Percentiles rank a stretch among this genome's conserved stretches.
phyloP scores from a whole-genome alignment of 2,888 invertebrate genomes.

The Schizotus pectinicornis region DNA sequence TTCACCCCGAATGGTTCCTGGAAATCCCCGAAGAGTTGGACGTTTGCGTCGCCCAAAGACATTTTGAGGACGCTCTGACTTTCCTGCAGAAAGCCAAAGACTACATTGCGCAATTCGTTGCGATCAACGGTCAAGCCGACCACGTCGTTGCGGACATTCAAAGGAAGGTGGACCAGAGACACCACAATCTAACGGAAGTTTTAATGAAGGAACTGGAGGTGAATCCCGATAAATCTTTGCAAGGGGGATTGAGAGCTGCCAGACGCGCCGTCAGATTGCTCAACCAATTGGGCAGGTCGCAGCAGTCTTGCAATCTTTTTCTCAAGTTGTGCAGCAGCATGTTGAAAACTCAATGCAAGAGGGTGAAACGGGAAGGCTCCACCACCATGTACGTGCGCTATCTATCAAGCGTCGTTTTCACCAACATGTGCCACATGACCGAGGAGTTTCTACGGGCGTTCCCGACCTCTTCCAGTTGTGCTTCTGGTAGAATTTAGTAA shows the following conservation, averaged over 20 bases:
- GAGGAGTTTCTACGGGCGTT: slow-evolving; percentile 83
- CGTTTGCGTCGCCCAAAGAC: slow-evolving; percentile 92
- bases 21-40: slow-evolving; percentile 94
- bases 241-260: slow-evolving; percentile 87
- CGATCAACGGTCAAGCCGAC: slow-evolving; percentile 53
- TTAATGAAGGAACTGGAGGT: slow-evolving; percentile 88
- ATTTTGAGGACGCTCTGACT: slow-evolving; percentile 90
- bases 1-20: slow-evolving; percentile 82
- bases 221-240: slow-evolving; percentile 87
- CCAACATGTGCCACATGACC: slow-evolving; percentile 67
- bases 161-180: slow-evolving; percentile 70
- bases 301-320: slow-evolving; percentile 83
- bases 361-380: slow-evolving; percentile 81
- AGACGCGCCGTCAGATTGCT: slow-evolving; percentile 84
- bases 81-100: slow-evolving; percentile 74
- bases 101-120: slow-evolving; percentile 57
- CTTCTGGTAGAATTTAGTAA: slow-evolving; percentile 64
- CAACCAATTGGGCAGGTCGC: slow-evolving; percentile 75
- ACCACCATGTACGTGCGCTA: slow-evolving; percentile 80
- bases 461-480: slow-evolving; percentile 75
- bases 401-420: slow-evolving; percentile 83
- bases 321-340: slow-evolving; percentile 82
- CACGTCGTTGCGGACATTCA: slow-evolving; percentile 61
- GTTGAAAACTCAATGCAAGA: slow-evolving; percentile 79
- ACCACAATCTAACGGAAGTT: slow-evolving; percentile 81